Conservation (phyloP, 2,113 vertebrate genomes). For the Leucoraja erinaceus region DNA sequence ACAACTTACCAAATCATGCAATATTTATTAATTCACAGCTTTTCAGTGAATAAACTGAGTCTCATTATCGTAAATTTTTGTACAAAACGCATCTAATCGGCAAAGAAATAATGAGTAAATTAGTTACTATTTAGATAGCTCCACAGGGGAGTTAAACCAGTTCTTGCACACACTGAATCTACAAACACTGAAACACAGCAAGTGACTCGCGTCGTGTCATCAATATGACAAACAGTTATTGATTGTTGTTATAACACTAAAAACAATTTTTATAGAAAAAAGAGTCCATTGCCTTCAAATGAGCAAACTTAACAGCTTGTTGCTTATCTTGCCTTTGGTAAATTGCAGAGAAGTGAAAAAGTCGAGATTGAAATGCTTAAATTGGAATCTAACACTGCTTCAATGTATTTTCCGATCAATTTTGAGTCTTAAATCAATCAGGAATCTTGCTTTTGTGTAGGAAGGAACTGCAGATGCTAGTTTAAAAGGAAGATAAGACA, state of each 20-base stretch:
- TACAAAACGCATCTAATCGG: neutral
- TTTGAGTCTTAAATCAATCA: neutral
- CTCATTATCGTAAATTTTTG: neutral
- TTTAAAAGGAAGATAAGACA: too few species aligned
- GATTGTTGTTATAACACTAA: neutral
- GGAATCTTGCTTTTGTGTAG: neutral
- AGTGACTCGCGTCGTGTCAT: neutral
- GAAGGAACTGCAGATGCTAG: too few species aligned
- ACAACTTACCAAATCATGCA: neutral
- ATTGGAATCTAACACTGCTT: neutral
- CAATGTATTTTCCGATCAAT: neutral
- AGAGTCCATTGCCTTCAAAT: neutral
- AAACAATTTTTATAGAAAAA: conserved; percentile 1
- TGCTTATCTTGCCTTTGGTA: neutral
- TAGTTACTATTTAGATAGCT: neutral
- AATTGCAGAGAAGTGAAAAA: neutral
- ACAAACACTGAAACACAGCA: neutral
- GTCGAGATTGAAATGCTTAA: neutral
- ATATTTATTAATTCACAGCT: neutral
- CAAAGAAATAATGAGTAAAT: neutral
- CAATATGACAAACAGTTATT: conserved; percentile 12
- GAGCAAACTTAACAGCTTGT: conserved; percentile 13
- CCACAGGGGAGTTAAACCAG: neutral
- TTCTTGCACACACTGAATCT: neutral
- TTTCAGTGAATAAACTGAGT: neutral